Conservation (phyloP, 2,888 invertebrate species). For the Tuta absoluta region DNA sequence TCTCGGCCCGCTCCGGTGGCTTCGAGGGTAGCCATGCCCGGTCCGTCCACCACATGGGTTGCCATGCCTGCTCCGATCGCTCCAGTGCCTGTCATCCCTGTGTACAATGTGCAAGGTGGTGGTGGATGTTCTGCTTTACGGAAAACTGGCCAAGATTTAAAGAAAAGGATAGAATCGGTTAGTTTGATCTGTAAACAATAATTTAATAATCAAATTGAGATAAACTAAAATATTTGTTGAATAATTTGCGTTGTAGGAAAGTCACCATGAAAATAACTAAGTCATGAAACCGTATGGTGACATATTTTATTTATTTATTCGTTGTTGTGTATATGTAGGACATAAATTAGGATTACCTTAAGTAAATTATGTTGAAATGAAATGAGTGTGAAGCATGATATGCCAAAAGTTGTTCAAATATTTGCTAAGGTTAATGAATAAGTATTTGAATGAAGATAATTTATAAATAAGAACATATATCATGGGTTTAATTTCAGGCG, state of each 20-base stretch:
- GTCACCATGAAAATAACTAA: too few species aligned
- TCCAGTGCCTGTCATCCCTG: neutral
- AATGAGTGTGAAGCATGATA: too few species aligned
- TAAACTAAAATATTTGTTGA: neutral
- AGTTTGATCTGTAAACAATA: slow-evolving; percentile 9
- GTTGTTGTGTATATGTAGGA: too few species aligned
- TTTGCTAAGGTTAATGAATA: too few species aligned
- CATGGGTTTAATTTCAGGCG: slow-evolving; percentile 43
- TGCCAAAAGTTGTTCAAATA: too few species aligned
- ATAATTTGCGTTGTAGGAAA: neutral
- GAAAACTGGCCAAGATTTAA: slow-evolving; percentile 10
- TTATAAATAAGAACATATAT: too few species aligned
- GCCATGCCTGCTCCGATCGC: neutral
- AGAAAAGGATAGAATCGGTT: slow-evolving; percentile 13
- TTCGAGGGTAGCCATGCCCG: neutral
- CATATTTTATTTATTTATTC: too few species aligned
- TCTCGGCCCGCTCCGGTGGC: neutral
- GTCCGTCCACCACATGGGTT: neutral
- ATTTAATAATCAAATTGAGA: slow-evolving; percentile 18
- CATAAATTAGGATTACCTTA: too few species aligned
- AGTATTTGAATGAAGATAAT: too few species aligned
- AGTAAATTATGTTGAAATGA: too few species aligned
- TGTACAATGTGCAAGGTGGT: slow-evolving; percentile 6
- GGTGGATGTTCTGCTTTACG: neutral
- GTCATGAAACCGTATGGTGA: too few species aligned